phyloP scores from a whole-genome alignment of 2,888 invertebrate species.

The Matsumyia berberina region DNA sequence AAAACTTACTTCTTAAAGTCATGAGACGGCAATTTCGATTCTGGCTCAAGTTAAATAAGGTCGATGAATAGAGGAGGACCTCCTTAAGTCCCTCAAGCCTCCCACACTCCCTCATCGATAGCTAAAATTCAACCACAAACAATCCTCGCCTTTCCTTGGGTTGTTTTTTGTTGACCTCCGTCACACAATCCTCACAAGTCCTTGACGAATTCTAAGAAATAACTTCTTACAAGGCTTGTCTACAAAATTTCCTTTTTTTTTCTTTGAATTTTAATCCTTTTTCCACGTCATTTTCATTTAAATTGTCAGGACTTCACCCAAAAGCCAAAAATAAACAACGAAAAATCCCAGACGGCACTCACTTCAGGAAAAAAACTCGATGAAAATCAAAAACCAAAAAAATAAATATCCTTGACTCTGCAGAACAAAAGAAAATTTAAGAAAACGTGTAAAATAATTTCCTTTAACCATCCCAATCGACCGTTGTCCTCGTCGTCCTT shows the following conservation, averaged over 20 bases:
- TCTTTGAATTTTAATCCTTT: slow-evolving; percentile 28
- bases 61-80: too few relatives aligned
- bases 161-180: too few relatives aligned
- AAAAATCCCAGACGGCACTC: slow-evolving; percentile 28
- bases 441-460: slow-evolving; percentile 55
- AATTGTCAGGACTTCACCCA: slow-evolving; percentile 14
- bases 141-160: too few relatives aligned
- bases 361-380: slow-evolving; percentile 7
- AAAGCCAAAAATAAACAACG: slow-evolving; percentile 2
- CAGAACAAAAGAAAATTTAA: slow-evolving; percentile 44
- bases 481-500: not conserved
- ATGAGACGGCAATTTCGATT: too few relatives aligned
- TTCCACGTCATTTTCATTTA: slow-evolving; percentile 1
- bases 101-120: too few relatives aligned
- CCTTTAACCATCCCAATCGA: slow-evolving; percentile 31
- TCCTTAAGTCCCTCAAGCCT: too few relatives aligned
- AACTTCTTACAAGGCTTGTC: not conserved
- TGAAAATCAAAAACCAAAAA: not conserved
- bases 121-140: too few relatives aligned
- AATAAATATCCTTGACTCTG: not conserved
- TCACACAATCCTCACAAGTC: too few relatives aligned
- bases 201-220: slow-evolving; percentile 6
- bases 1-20: too few relatives aligned
- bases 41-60: too few relatives aligned
- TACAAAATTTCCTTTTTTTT: not conserved